Evolutionary conservation across 2,888 invertebrate species (phyloP).

Genomic region (Rhogogaster chlorosoma): DNA sequence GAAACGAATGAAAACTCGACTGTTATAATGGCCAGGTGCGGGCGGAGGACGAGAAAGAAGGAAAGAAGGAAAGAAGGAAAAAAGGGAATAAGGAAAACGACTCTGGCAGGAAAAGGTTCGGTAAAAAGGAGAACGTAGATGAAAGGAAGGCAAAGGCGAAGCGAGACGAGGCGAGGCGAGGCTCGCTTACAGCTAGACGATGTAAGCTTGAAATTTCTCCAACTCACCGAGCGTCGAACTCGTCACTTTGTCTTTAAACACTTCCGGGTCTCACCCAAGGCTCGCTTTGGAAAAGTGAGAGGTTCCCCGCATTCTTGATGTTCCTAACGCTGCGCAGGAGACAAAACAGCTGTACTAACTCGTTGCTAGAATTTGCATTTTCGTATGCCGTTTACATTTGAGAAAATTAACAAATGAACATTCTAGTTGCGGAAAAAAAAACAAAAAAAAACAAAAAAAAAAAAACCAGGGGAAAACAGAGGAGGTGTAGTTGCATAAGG

Average conservation of each 20-base stretch:
- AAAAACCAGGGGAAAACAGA: background rate
- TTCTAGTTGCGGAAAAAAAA: background rate
- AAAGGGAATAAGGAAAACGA: conserved; percentile 21
- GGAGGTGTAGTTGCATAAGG: background rate
- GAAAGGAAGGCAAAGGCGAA: background rate
- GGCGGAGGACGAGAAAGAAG: background rate
- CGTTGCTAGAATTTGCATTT: background rate
- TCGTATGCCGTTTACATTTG: background rate
- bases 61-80: conserved; percentile 28
- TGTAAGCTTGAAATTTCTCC: conserved; percentile 37
- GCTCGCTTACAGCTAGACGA: background rate
- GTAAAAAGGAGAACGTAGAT: conserved; percentile 22
- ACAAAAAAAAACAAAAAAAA: background rate
- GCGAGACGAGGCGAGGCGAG: background rate
- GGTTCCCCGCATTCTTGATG: background rate
- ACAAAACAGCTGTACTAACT: background rate
- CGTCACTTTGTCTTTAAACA: conserved; percentile 38
- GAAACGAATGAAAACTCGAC: conserved; percentile 30
- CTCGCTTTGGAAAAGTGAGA: conserved; percentile 23
- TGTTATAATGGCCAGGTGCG: conserved; percentile 56
- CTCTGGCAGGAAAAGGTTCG: conserved; percentile 22
- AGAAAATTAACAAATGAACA: background rate
- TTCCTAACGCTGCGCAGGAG: background rate
- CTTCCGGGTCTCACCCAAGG: conserved; percentile 47
- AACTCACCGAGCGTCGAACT: conserved; percentile 35